Evolutionary conservation across 1,140 invertebrate species (phyloP).

Genomic region (Calosoma granatense): DNA sequence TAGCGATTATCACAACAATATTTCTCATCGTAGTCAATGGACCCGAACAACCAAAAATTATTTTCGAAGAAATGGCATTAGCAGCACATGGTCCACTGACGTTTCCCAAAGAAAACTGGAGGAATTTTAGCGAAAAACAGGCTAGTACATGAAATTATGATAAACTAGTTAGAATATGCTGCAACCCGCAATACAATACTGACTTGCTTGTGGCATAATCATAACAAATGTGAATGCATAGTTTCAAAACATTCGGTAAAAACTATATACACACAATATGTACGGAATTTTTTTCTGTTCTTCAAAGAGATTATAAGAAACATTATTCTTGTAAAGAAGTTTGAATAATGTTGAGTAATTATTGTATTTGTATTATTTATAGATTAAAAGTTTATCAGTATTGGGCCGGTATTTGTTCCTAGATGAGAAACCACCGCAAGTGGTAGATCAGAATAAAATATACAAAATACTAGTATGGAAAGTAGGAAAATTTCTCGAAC

Average conservation of each 20-base stretch:
- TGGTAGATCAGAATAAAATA: constrained; percentile 14
- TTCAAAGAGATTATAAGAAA: no score
- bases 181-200: background rate
- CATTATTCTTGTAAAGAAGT: no score
- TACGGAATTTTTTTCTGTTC: no score
- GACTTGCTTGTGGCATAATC: no score
- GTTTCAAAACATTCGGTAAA: no score
- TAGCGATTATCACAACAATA: background rate
- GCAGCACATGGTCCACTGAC: background rate
- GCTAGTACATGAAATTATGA: no score
- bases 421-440: constrained; percentile 20
- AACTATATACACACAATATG: no score
- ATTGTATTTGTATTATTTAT: no score
- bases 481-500: constrained; percentile 29
- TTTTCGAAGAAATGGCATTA: background rate
- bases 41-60: constrained; percentile 6
- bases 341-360: no score
- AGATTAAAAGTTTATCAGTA: constrained; percentile 23
- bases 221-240: no score
- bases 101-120: background rate
- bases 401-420: constrained; percentile 28
- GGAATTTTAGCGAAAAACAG: constrained; percentile 5
- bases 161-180: background rate
- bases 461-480: constrained; percentile 34
- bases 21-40: background rate